Percentiles rank a stretch among this genome's conserved stretches.
These are phyloP conservation scores for Slavum lentiscoides DNA, from an alignment of 2,888 invertebrate species.

Conservation along the genomic window DNA sequence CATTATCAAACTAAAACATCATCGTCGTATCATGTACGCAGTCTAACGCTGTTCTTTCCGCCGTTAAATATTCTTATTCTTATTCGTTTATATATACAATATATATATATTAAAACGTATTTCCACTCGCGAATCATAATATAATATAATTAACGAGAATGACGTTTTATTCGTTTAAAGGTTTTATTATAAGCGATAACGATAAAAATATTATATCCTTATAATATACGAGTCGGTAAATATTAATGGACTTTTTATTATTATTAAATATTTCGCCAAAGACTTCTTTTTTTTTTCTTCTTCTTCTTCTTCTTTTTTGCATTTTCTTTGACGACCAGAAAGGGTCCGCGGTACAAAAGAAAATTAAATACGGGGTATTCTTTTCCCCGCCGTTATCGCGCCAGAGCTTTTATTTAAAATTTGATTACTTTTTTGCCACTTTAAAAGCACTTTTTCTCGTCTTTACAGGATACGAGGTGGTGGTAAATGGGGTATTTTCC, in stretches of 20 bases:
- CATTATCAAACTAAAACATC: background rate
- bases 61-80: too few relatives aligned
- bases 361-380: slow-evolving; percentile 49
- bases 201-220: background rate
- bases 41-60: too few relatives aligned
- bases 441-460: slow-evolving; percentile 47
- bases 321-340: slow-evolving; percentile 17
- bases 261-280: slow-evolving; percentile 44
- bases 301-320: too few relatives aligned
- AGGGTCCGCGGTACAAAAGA: slow-evolving; percentile 43
- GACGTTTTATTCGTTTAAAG: background rate
- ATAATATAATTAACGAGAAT: background rate
- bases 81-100: too few relatives aligned
- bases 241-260: slow-evolving; percentile 46
- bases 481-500: slow-evolving; percentile 38
- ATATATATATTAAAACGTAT: background rate
- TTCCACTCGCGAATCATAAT: background rate
- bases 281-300: slow-evolving; percentile 28
- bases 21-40: too few relatives aligned
- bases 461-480: slow-evolving; percentile 39
- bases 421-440: slow-evolving; percentile 53
- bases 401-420: slow-evolving; percentile 52
- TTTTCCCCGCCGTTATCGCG: slow-evolving; percentile 37
- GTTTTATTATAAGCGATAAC: background rate
- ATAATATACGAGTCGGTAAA: background rate